Percentiles rank a stretch among this genome's conserved stretches.
These are phyloP conservation scores for Celastrina argiolus DNA, from an alignment of 2,888 invertebrate genomes.

Conservation along the genomic window DNA sequence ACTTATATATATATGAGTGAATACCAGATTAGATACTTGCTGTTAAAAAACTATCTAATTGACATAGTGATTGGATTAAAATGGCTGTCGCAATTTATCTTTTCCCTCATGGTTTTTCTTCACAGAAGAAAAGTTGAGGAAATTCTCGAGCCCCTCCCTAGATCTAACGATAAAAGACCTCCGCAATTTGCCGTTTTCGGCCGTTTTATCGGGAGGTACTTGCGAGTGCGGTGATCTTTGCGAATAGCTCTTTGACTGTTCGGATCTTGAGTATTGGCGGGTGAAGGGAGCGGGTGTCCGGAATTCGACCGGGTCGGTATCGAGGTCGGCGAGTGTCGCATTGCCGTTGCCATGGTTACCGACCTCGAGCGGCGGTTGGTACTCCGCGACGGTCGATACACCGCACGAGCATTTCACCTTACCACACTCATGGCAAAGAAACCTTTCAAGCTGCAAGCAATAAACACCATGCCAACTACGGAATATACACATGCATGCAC, in stretches of 20 bases:
- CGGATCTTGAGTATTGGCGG: constrained; percentile 51
- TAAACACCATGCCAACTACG: constrained; percentile 78
- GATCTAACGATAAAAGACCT: constrained; percentile 50
- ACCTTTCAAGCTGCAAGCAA: constrained; percentile 85
- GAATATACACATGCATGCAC: constrained; percentile 58
- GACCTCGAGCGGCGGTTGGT: constrained; percentile 37
- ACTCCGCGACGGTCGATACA: constrained; percentile 40
- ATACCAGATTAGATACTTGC: background rate
- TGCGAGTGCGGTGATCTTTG: constrained; percentile 34
- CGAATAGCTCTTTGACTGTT: constrained; percentile 37
- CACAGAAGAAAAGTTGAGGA: constrained; percentile 56
- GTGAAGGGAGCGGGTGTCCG: constrained; percentile 43
- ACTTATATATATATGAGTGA: background rate
- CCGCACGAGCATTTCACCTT: constrained; percentile 82
- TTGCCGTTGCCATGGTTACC: constrained; percentile 26
- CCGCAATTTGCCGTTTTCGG: constrained; percentile 32
- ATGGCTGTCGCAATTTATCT: constrained; percentile 45
- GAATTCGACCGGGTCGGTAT: constrained; percentile 46
- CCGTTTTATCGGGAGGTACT: constrained; percentile 23
- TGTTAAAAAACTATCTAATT: background rate
- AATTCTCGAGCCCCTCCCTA: constrained; percentile 66
- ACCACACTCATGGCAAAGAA: constrained; percentile 84
- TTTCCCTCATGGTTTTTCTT: constrained; percentile 54
- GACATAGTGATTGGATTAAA: constrained; percentile 24
- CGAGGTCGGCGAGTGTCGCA: constrained; percentile 31